Conservation (phyloP, 2,888 invertebrate species). For the Pandemis corylana region DNA sequence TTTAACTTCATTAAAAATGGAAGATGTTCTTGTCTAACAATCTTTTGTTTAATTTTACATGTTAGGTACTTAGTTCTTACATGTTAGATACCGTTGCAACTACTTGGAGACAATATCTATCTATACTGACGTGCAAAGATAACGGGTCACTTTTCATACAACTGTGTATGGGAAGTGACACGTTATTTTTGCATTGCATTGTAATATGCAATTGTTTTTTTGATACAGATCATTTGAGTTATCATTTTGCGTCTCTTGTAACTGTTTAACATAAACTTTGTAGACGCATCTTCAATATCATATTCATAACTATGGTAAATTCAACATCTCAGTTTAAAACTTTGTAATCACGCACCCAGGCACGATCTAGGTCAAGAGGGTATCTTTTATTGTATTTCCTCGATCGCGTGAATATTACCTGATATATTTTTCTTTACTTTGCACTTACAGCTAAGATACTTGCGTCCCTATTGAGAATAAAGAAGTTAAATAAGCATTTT, state of each 20-base stretch:
- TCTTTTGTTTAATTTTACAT: background rate
- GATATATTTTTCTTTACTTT: constrained; percentile 2
- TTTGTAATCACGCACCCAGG: background rate
- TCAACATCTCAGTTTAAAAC: background rate
- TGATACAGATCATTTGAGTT: no score
- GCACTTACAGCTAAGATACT: background rate
- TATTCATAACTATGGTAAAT: background rate
- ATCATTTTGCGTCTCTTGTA: background rate
- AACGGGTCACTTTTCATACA: no score
- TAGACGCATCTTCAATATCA: background rate
- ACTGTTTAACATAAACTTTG: background rate
- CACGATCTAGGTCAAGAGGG: constrained; percentile 2
- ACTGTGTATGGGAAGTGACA: no score
- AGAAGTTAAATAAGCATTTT: background rate
- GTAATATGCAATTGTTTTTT: no score
- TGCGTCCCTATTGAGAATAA: background rate
- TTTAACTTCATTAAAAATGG: background rate
- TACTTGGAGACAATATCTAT: no score
- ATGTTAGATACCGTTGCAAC: no score
- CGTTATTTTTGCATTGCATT: no score
- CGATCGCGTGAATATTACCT: background rate
- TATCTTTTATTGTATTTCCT: constrained; percentile 1
- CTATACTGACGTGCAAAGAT: no score
- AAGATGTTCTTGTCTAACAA: background rate
- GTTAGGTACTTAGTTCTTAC: background rate